A percentile compares a stretch with the other conserved stretches of the same genome.
Conservation (phyloP, 2,113 vertebrate genomes). For the Cebidichthys violaceus region DNA sequence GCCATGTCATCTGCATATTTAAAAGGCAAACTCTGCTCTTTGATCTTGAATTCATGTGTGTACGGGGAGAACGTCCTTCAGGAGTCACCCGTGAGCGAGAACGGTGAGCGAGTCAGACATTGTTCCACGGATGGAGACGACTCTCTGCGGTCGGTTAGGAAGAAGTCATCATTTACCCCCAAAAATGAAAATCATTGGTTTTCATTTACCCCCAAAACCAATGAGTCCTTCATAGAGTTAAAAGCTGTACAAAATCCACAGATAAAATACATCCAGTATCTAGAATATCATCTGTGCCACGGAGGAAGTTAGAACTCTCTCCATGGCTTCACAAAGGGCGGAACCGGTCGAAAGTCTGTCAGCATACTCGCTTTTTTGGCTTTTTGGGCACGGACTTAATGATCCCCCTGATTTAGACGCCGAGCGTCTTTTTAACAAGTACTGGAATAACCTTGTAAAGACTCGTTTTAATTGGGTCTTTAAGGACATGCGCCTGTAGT, state of each 20-base stretch:
- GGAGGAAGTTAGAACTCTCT: not conserved
- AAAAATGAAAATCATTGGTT: too few relatives aligned
- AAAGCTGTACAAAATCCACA: not conserved
- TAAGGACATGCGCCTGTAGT: constrained; percentile 17
- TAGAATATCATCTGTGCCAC: not conserved
- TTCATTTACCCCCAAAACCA: not conserved
- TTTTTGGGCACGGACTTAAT: not conserved
- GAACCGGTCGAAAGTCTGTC: not conserved
- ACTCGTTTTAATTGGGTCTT: constrained; percentile 12
- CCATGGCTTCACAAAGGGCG: not conserved
- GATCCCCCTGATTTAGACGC: constrained; percentile 1
- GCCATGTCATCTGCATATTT: not conserved
- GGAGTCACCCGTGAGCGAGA: not conserved
- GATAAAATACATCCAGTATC: not conserved
- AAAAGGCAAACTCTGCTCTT: not conserved
- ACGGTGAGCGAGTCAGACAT: not conserved
- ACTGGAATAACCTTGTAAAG: constrained; percentile 6
- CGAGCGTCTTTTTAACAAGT: not conserved
- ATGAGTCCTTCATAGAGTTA: not conserved
- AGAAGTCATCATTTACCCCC: not conserved
- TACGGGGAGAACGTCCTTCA: too few relatives aligned
- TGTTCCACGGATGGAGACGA: not conserved
- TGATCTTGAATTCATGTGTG: not conserved
- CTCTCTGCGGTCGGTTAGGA: not conserved
- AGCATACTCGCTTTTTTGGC: not conserved